Conservation (phyloP, 2,113 vertebrate species). For the Nycticryphes semicollaris region DNA sequence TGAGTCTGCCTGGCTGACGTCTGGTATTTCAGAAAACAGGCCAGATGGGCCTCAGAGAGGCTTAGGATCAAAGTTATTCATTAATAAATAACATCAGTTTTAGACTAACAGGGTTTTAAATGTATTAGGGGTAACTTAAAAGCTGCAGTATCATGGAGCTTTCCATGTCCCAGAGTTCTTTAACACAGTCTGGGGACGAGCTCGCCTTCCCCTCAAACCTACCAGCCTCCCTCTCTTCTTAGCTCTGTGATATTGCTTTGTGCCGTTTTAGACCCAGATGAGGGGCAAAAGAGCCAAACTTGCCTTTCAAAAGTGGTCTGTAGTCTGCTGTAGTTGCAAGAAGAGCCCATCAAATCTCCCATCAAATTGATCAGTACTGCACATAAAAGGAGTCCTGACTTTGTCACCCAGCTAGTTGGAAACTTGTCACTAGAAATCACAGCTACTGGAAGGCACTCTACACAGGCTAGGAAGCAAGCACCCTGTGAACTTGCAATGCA, state of each 20-base stretch:
- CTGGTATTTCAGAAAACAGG: background rate
- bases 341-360: background rate
- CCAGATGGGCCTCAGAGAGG: background rate
- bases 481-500: background rate
- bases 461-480: rapidly evolving
- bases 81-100: background rate
- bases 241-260: background rate
- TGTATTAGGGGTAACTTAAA: background rate
- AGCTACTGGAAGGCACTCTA: background rate
- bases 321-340: background rate
- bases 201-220: background rate
- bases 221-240: background rate
- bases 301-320: background rate
- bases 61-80: background rate
- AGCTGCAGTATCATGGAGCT: background rate
- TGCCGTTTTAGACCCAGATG: background rate
- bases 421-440: background rate
- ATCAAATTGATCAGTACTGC: background rate
- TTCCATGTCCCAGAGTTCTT: background rate
- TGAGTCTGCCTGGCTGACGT: background rate
- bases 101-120: background rate
- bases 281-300: background rate
- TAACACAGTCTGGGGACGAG: background rate
- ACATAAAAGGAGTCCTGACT: background rate
- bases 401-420: background rate